Conservation (phyloP, 1,140 invertebrate species). For the Kradibia gibbosae region DNA sequence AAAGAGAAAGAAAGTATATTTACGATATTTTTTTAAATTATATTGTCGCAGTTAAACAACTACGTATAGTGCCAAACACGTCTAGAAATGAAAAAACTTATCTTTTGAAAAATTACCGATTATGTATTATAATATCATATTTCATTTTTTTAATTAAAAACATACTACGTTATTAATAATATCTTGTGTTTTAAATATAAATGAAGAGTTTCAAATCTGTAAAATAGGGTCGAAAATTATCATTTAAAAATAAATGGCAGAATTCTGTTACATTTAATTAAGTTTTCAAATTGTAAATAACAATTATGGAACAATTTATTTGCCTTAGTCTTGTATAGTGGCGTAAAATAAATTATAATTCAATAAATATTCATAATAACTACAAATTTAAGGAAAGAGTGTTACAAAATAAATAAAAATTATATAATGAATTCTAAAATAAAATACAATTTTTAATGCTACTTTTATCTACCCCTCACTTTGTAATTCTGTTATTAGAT, state of each 20-base stretch:
- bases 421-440: conserved; percentile 41
- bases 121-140: conserved; percentile 16
- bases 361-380: conserved; percentile 42
- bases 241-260: conserved; percentile 23
- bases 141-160: not conserved
- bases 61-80: conserved; percentile 48
- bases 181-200: conserved; percentile 32
- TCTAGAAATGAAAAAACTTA: conserved; percentile 38
- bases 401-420: conserved; percentile 50
- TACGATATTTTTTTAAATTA: conserved; percentile 41
- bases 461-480: conserved; percentile 7
- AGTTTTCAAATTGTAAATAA: conserved; percentile 46
- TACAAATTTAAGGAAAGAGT: conserved; percentile 44
- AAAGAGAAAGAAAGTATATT: conserved; percentile 31
- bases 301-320: conserved; percentile 44
- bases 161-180: conserved; percentile 15
- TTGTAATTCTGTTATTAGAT: not conserved
- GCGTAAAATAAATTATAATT: conserved; percentile 42
- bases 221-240: conserved; percentile 19
- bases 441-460: conserved; percentile 5
- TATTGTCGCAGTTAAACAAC: conserved; percentile 26
- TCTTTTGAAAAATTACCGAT: conserved; percentile 32
- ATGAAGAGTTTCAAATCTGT: conserved; percentile 30
- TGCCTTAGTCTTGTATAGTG: conserved; percentile 44
- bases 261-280: conserved; percentile 40